A percentile compares a stretch with the other conserved stretches of the same genome.
These are phyloP conservation scores for Siniperca obscura DNA, from an alignment of 2,797 vertebrate genomes.

Conservation along the genomic window DNA sequence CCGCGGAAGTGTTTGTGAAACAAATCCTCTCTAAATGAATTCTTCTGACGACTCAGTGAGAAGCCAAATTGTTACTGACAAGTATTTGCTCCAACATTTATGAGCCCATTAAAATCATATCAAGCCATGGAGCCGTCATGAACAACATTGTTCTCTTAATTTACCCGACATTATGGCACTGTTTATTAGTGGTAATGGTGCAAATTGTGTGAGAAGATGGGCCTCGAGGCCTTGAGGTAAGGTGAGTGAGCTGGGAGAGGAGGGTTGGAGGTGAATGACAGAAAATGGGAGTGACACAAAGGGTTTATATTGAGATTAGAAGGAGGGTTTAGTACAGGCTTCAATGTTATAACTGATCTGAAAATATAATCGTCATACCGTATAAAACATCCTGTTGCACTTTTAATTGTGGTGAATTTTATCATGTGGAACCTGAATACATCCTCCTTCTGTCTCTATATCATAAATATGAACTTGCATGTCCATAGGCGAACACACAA, in stretches of 20 bases:
- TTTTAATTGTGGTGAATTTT: slow-evolving; percentile 7
- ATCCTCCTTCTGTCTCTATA: neutral
- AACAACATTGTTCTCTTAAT: slow-evolving; percentile 51
- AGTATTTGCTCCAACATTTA: slow-evolving; percentile 63
- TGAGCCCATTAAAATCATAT: slow-evolving; percentile 61
- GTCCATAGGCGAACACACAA: neutral
- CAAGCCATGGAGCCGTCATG: slow-evolving; percentile 22
- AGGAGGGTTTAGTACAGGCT: neutral
- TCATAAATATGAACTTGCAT: neutral
- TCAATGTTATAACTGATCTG: slow-evolving; percentile 12
- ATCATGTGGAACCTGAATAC: slow-evolving; percentile 4
- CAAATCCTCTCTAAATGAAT: slow-evolving; percentile 26
- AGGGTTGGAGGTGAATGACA: neutral
- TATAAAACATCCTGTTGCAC: neutral
- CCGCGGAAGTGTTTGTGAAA: neutral
- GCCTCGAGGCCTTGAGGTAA: neutral
- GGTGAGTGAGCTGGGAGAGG: slow-evolving; percentile 13
- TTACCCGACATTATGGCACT: slow-evolving; percentile 38
- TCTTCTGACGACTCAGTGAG: neutral
- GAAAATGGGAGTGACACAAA: neutral
- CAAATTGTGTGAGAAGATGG: slow-evolving; percentile 5
- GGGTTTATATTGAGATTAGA: slow-evolving; percentile 1
- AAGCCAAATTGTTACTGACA: slow-evolving; percentile 39
- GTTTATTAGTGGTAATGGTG: slow-evolving; percentile 52
- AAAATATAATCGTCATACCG: neutral